Evolutionary conservation across 2,113 vertebrate genomes (phyloP).

Genomic region (Chrysochloris asiatica): DNA sequence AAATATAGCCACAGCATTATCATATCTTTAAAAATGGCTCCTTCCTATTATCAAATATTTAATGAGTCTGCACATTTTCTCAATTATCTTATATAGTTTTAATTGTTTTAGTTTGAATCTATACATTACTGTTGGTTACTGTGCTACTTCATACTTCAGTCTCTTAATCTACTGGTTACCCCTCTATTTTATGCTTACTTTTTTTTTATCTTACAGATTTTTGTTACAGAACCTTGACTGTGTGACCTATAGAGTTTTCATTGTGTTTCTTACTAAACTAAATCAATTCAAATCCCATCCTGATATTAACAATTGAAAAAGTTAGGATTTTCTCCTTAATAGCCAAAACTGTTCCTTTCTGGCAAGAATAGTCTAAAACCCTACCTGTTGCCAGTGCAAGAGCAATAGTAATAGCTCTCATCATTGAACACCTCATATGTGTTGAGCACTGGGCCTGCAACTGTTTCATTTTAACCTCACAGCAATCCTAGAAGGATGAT

Average conservation of each 20-base stretch:
- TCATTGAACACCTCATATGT: not conserved
- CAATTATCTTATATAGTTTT: not conserved
- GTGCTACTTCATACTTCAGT: not conserved
- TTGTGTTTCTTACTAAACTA: not conserved
- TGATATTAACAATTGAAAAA: slow-evolving; percentile 39
- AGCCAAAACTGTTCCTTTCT: not conserved
- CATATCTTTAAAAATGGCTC: not conserved
- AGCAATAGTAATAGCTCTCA: not conserved
- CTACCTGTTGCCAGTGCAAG: not conserved
- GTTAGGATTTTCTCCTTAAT: slow-evolving; percentile 21
- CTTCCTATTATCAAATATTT: not conserved
- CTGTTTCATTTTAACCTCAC: slow-evolving; percentile 6
- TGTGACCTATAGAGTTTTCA: not conserved
- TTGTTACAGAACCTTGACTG: not conserved
- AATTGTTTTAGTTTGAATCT: too few relatives aligned
- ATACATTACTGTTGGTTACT: too few relatives aligned
- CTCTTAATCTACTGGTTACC: not conserved
- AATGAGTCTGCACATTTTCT: not conserved
- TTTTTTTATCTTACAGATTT: slow-evolving; percentile 26
- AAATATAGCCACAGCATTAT: not conserved
- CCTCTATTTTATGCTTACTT: not conserved
- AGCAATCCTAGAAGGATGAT: not conserved
- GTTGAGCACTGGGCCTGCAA: not conserved
- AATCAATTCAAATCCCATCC: not conserved
- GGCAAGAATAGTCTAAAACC: slow-evolving; percentile 15